A percentile compares a stretch with the other conserved stretches of the same genome.
phyloP scores from a whole-genome alignment of 2,888 invertebrate genomes.

The Cheilosia variabilis region DNA sequence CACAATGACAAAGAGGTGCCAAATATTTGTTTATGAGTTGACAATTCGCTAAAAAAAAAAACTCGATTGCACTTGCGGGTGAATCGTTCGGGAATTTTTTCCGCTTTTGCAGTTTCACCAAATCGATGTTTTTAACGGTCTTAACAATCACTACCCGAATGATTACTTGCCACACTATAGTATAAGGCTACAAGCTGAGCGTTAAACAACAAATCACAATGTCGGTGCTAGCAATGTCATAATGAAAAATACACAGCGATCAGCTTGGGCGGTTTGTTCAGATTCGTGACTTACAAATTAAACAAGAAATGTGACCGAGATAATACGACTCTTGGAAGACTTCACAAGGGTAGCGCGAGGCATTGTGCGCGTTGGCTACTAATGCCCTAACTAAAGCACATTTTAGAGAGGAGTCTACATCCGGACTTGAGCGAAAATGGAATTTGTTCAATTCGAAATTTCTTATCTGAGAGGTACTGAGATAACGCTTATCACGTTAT shows the following conservation, averaged over 20 bases:
- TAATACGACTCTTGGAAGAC: slow-evolving; percentile 2
- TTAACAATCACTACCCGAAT: not conserved
- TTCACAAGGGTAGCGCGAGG: slow-evolving; percentile 8
- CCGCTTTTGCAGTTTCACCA: not conserved
- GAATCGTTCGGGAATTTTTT: not conserved
- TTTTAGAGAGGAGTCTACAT: slow-evolving; percentile 5
- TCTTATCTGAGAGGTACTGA: slow-evolving; percentile 42
- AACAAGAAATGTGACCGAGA: slow-evolving; percentile 27
- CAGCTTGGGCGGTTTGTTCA: slow-evolving; percentile 1
- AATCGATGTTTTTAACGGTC: not conserved
- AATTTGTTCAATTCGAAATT: slow-evolving; percentile 46
- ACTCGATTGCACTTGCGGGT: slow-evolving; percentile 24
- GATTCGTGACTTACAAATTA: slow-evolving; percentile 64
- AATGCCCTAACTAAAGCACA: slow-evolving; percentile 32
- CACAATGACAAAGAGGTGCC: slow-evolving; percentile 53
- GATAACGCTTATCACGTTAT: slow-evolving; percentile 56
- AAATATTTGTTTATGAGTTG: slow-evolving; percentile 43
- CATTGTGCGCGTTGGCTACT: slow-evolving; percentile 18
- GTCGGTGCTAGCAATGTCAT: slow-evolving; percentile 11
- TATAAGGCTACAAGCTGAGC: too few species aligned
- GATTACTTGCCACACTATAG: not conserved
- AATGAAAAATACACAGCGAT: slow-evolving; percentile 19
- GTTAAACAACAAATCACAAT: slow-evolving; percentile 4
- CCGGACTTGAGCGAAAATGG: not conserved
- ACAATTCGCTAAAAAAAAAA: slow-evolving; percentile 10